A percentile compares a stretch with the other conserved stretches of the same genome.
Conservation (phyloP, 2,888 invertebrate genomes). For the Volucella inflata region DNA sequence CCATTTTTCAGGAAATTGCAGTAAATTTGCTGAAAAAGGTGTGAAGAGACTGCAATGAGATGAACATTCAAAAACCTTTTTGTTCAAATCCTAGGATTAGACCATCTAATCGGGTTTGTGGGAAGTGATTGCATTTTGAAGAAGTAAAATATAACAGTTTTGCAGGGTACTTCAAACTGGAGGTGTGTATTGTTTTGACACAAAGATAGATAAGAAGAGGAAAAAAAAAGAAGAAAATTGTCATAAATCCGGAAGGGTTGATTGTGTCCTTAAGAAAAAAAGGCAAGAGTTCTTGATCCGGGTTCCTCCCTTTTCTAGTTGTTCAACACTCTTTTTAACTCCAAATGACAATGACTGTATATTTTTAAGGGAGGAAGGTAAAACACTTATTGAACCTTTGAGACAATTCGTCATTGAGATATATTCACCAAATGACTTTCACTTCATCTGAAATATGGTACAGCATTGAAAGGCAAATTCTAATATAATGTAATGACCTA, state of each 20-base stretch:
- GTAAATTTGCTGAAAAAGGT: conserved; percentile 60
- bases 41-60: conserved; percentile 72
- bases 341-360: conserved; percentile 39
- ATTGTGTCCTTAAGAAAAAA: conserved; percentile 36
- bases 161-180: conserved; percentile 35
- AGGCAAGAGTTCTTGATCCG: conserved; percentile 34
- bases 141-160: conserved; percentile 35
- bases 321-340: conserved; percentile 19
- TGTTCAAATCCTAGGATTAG: conserved; percentile 65
- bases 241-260: conserved; percentile 73
- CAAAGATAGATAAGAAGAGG: conserved; percentile 25
- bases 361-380: conserved; percentile 57
- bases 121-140: conserved; percentile 62
- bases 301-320: conserved; percentile 27
- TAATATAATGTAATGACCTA: too few species aligned
- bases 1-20: conserved; percentile 62
- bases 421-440: neutral
- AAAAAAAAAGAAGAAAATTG: conserved; percentile 37
- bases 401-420: conserved; percentile 6
- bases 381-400: conserved; percentile 53
- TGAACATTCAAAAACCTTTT: conserved; percentile 67
- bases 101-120: conserved; percentile 71
- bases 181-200: conserved; percentile 70
- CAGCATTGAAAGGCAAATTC: too few species aligned
- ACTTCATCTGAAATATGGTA: neutral